Evolutionary conservation across 2,888 invertebrate genomes (phyloP).

Genomic region (Cybosia mesomella): DNA sequence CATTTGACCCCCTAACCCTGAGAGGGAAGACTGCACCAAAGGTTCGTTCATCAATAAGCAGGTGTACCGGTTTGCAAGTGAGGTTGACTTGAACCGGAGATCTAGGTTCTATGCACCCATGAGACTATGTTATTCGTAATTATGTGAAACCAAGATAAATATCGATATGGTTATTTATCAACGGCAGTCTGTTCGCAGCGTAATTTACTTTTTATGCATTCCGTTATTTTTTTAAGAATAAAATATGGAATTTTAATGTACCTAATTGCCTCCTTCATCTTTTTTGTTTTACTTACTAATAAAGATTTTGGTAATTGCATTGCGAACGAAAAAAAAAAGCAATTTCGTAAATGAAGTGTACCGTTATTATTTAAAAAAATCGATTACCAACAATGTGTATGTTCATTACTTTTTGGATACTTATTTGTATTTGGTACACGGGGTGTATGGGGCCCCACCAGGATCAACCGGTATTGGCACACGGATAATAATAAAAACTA

Average conservation of each 20-base stretch:
- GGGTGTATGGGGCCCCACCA: background rate
- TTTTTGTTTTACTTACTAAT: conserved; percentile 59
- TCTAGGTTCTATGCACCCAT: background rate
- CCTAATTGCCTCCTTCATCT: conserved; percentile 61
- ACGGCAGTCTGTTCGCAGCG: conserved; percentile 58
- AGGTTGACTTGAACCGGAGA: background rate
- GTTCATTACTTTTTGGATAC: background rate
- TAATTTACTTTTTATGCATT: conserved; percentile 74
- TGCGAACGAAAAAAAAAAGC: conserved; percentile 49
- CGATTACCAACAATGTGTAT: conserved; percentile 34
- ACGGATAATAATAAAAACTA: no score
- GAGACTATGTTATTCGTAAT: background rate
- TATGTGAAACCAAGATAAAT: conserved; percentile 13
- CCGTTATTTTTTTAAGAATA: conserved; percentile 65
- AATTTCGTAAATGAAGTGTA: conserved; percentile 52
- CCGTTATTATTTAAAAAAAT: conserved; percentile 52
- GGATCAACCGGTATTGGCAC: no score
- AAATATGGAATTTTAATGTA: conserved; percentile 74
- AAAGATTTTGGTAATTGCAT: conserved; percentile 54
- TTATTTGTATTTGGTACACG: background rate
- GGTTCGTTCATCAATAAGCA: no score
- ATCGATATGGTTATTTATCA: conserved; percentile 62
- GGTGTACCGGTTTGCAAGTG: background rate
- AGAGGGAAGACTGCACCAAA: no score
- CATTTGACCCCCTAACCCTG: background rate